Evolutionary conservation across 2,113 vertebrate species (phyloP).

Genomic region (Marmota monax): DNA sequence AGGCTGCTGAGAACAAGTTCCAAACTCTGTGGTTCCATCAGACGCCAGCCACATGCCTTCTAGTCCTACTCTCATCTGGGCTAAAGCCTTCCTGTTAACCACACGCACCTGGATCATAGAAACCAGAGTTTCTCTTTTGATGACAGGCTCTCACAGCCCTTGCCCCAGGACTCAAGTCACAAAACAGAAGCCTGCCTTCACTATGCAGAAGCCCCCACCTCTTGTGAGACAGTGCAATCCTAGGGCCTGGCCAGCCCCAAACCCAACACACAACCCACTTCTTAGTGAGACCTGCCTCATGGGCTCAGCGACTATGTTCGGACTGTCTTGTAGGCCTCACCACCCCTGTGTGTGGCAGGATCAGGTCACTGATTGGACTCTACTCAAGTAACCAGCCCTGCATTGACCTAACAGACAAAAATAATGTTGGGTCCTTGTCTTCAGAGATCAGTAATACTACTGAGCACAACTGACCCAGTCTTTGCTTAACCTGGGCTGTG

Average conservation of each 20-base stretch:
- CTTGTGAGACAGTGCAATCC: background rate
- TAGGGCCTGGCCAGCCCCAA: no score
- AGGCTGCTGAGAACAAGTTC: background rate
- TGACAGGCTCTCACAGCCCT: background rate
- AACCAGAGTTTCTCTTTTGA: background rate
- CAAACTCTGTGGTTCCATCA: background rate
- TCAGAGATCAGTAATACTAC: background rate
- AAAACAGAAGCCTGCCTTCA: background rate
- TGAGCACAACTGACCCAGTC: fast-evolving
- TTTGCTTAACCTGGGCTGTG: background rate
- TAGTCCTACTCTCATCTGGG: background rate
- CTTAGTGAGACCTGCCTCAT: background rate
- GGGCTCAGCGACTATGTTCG: background rate
- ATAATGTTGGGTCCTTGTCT: background rate
- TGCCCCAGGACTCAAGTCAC: background rate
- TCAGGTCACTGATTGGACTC: background rate
- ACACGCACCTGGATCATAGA: no score
- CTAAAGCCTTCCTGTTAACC: background rate
- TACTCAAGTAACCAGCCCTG: fast-evolving
- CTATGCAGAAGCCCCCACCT: background rate
- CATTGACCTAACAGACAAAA: background rate
- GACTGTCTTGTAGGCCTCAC: background rate
- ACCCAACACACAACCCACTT: background rate
- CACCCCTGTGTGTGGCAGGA: background rate
- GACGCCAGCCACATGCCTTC: background rate